These are phyloP conservation scores for Gymnoscopelus braueri DNA, from an alignment of 2,797 vertebrate species.

Conservation along the genomic window DNA sequence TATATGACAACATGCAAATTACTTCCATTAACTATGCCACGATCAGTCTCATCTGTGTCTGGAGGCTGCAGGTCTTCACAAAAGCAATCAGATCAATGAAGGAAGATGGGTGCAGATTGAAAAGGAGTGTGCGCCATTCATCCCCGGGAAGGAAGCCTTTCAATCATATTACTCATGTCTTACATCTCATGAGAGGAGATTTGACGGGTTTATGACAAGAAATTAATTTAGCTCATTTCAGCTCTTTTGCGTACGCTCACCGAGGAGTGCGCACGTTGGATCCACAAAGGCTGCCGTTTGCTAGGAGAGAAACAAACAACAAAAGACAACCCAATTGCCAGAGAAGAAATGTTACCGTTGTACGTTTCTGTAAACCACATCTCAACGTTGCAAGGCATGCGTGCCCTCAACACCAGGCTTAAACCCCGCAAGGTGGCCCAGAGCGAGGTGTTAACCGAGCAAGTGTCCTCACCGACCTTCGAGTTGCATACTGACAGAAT, in stretches of 20 bases:
- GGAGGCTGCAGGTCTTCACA: constrained; percentile 42
- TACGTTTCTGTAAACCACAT: no score
- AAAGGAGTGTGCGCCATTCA: constrained; percentile 8
- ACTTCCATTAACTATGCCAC: constrained; percentile 43
- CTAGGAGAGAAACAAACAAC: no score
- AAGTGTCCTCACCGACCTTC: no score
- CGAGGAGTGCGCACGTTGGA: no score
- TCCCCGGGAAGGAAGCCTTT: constrained; percentile 33
- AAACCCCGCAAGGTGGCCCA: no score
- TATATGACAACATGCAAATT: constrained; percentile 60
- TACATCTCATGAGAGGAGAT: constrained; percentile 26
- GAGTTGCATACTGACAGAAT: no score
- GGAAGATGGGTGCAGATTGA: constrained; percentile 16
- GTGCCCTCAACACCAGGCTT: no score
- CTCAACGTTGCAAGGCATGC: no score
- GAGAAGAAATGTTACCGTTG: no score
- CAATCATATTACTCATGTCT: constrained; percentile 56
- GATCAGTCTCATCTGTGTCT: constrained; percentile 23
- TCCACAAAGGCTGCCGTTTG: no score
- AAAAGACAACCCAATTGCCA: no score
- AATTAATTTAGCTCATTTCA: constrained; percentile 19
- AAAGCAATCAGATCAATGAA: constrained; percentile 55
- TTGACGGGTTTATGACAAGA: constrained; percentile 14
- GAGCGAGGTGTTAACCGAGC: no score
- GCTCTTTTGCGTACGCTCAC: not conserved